Evolutionary conservation across 1,140 invertebrate species (phyloP).

Genomic region (Nomia melanderi): DNA sequence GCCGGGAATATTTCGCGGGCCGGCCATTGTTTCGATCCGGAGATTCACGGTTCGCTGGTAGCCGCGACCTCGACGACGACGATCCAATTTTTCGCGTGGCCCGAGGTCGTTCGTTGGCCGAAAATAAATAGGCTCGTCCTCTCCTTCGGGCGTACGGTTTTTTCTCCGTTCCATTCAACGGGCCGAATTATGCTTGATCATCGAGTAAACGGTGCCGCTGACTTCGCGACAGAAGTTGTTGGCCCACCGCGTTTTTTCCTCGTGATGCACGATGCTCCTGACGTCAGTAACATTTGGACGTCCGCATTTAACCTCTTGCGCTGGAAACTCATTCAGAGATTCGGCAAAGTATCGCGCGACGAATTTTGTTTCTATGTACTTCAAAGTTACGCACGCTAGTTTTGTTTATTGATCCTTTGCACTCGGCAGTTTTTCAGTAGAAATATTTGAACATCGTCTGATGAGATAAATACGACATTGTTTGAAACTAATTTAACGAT

Average conservation of each 20-base stretch:
- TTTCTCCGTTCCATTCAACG: neutral
- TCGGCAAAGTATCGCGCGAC: too few relatives aligned
- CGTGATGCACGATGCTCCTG: neutral
- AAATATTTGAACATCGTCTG: too few relatives aligned
- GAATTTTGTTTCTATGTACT: too few relatives aligned
- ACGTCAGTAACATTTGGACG: neutral
- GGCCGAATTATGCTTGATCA: neutral
- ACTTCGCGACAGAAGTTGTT: neutral
- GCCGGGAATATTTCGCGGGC: neutral
- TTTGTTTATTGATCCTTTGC: too few relatives aligned
- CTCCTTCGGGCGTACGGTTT: too few relatives aligned
- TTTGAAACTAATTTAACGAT: too few relatives aligned
- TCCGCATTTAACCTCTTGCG: neutral
- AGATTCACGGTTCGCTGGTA: neutral
- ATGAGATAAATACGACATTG: too few relatives aligned
- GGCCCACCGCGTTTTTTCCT: slow-evolving; percentile 4
- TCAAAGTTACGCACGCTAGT: too few relatives aligned
- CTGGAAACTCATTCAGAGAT: too few relatives aligned
- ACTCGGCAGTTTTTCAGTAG: too few relatives aligned
- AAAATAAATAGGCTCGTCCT: too few relatives aligned
- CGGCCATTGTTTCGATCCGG: neutral
- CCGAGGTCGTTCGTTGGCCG: slow-evolving; percentile 25
- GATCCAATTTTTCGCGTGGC: neutral
- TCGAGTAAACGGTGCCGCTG: neutral
- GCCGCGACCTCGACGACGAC: neutral